phyloP scores from a whole-genome alignment of 2,797 vertebrate genomes.

The Passerculus sandwichensis region DNA sequence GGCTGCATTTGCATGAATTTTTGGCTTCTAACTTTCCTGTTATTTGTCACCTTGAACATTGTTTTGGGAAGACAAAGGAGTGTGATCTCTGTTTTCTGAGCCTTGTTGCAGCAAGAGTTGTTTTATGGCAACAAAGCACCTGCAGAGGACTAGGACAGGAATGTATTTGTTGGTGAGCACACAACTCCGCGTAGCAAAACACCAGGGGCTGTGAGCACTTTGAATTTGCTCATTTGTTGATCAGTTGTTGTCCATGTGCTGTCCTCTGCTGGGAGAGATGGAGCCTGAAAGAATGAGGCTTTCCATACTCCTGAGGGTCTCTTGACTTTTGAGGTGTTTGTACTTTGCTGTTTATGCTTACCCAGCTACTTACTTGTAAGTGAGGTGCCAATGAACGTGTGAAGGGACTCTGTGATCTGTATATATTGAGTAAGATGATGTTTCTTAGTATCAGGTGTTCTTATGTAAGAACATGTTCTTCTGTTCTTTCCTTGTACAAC shows the following conservation, averaged over 20 bases:
- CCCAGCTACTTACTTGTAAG: neutral
- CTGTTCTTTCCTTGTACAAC: neutral
- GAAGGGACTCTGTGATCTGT: neutral
- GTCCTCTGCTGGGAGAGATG: neutral
- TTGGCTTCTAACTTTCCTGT: neutral
- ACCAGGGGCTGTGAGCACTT: neutral
- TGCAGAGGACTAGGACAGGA: neutral
- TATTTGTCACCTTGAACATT: neutral
- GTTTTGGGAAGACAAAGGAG: neutral
- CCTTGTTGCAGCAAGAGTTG: neutral
- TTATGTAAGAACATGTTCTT: neutral
- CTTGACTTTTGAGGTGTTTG: neutral
- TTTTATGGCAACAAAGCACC: neutral
- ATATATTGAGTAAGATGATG: neutral
- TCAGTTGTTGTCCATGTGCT: neutral
- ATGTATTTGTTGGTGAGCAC: neutral
- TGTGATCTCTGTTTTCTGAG: neutral
- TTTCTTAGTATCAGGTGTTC: neutral
- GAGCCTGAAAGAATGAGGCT: neutral
- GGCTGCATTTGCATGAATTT: neutral
- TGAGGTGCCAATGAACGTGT: neutral
- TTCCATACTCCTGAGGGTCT: neutral
- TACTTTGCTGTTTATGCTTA: neutral
- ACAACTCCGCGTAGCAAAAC: neutral
- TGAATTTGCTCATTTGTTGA: neutral